Evolutionary conservation across 2,888 invertebrate species (phyloP), one percentile per base, ranked within the genome.

Genomic region (Ptychoptera contaminata): DNA sequence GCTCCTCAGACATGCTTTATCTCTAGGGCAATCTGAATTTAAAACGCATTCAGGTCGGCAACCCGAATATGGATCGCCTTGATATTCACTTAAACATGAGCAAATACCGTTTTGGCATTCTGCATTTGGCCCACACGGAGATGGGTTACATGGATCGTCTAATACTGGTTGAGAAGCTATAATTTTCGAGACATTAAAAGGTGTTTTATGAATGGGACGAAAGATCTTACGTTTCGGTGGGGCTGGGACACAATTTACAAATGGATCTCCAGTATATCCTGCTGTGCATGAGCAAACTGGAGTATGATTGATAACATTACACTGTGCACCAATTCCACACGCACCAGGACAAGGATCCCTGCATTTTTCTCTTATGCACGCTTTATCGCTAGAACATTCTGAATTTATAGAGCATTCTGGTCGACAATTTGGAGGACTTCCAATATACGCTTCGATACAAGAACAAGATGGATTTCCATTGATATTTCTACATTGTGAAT

Each of bases 311-410:
- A 82, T 76, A 14, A 83, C 83, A 49, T 76, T 69, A 56, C 87
- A 88, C 53, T 74, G 72, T 9, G 85, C 79, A 56, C 77, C 79
- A 44, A 74, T 66, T 39, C 85, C 86, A 58, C 86, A 86, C 16
- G 80, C 79, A 46, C 84, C 84, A 47, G 81, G 80, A 56, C 86
- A 86, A 30, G 81, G 81, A 60, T 82, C 79, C 16, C 69, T 67
- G 55, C 82, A 82, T 60, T 74, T 80, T 63, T 77, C 72, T 54
- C 75, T 73, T 11, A 79, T 71, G 56, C 84, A 84, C 8, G 82
- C 81, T 57, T 70, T 67, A 54, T 79, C 73, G 47, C 76, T 72
- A 2, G 74, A 67, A 59, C 84, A 84, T 56, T 82, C 82, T 52
- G 78, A 70, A 56, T 77, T 77, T 11, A 78, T 71, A 1, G 72